Percentiles rank a stretch among this genome's conserved stretches.
phyloP scores from a whole-genome alignment of 2,888 invertebrate species.

The Dascillus cervinus region DNA sequence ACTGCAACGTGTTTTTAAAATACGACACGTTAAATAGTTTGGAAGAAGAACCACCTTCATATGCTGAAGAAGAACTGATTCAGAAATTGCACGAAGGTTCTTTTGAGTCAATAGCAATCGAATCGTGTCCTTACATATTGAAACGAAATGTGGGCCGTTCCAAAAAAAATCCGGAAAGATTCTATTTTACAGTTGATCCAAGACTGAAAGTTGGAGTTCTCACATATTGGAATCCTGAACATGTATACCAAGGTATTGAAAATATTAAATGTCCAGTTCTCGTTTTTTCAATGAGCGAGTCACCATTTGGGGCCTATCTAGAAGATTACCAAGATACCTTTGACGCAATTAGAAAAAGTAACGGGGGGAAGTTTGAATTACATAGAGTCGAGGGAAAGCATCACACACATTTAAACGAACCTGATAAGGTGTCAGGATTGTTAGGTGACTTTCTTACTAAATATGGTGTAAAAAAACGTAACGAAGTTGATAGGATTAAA shows the following conservation, averaged over 20 bases:
- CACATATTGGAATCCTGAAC: too few relatives aligned
- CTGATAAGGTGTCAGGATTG: constrained; percentile 3
- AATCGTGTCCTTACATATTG: constrained; percentile 47
- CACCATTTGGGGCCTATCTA: too few relatives aligned
- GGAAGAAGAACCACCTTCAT: constrained; percentile 48
- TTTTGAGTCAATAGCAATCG: constrained; percentile 46
- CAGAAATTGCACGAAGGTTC: constrained; percentile 49
- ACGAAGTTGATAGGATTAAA: too few relatives aligned
- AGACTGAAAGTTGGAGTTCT: constrained; percentile 47
- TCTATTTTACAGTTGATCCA: constrained; percentile 55
- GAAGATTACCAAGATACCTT: too few relatives aligned
- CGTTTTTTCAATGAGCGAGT: too few relatives aligned
- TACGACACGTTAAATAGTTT: constrained; percentile 33
- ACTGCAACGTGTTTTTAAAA: too few relatives aligned
- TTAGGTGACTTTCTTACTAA: constrained; percentile 7
- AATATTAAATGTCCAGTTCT: too few relatives aligned
- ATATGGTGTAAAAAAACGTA: constrained; percentile 3
- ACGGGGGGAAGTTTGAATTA: too few relatives aligned
- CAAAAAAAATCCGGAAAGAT: constrained; percentile 47
- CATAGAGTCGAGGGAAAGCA: constrained; percentile 7
- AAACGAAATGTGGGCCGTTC: constrained; percentile 49
- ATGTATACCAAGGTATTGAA: too few relatives aligned
- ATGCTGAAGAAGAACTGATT: constrained; percentile 50
- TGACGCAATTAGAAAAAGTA: too few relatives aligned
- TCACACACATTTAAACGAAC: constrained; percentile 8